A percentile compares a stretch with the other conserved stretches of the same genome.
phyloP scores from a whole-genome alignment of 2,113 vertebrate genomes.

The Actenoides hombroni region DNA sequence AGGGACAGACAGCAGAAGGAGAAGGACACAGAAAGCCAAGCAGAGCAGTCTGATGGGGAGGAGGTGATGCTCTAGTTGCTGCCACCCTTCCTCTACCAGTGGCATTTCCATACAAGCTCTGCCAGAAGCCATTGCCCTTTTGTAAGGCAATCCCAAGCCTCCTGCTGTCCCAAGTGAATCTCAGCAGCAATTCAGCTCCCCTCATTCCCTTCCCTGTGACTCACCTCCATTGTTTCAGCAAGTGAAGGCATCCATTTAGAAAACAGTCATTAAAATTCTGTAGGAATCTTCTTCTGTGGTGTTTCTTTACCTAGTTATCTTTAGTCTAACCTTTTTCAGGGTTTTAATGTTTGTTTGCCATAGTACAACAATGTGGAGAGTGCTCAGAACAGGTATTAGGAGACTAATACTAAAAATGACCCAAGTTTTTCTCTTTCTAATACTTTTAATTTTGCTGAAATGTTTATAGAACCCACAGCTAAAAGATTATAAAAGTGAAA shows the following conservation, averaged over 20 bases:
- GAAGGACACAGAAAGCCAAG: background rate
- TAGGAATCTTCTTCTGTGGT: background rate
- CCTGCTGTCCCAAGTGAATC: background rate
- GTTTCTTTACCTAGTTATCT: background rate
- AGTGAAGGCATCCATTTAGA: background rate
- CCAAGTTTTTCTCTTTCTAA: background rate
- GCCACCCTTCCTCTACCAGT: background rate
- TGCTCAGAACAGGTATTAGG: background rate
- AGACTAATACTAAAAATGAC: background rate
- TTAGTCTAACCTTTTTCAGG: background rate
- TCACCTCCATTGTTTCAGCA: background rate
- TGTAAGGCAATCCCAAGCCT: background rate
- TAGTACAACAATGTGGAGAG: background rate
- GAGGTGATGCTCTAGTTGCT: background rate
- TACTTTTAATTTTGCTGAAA: background rate
- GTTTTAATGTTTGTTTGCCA: background rate
- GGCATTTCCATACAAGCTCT: background rate
- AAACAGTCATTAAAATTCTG: background rate
- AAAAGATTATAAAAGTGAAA: background rate
- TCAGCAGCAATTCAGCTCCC: background rate
- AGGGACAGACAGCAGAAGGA: background rate
- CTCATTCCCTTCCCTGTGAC: background rate
- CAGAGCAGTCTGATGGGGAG: fast-evolving
- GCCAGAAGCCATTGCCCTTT: background rate
- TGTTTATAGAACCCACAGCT: background rate